These are phyloP conservation scores for Chionodraco myersi DNA, from an alignment of 2,113 vertebrate genomes.

Conservation along the genomic window DNA sequence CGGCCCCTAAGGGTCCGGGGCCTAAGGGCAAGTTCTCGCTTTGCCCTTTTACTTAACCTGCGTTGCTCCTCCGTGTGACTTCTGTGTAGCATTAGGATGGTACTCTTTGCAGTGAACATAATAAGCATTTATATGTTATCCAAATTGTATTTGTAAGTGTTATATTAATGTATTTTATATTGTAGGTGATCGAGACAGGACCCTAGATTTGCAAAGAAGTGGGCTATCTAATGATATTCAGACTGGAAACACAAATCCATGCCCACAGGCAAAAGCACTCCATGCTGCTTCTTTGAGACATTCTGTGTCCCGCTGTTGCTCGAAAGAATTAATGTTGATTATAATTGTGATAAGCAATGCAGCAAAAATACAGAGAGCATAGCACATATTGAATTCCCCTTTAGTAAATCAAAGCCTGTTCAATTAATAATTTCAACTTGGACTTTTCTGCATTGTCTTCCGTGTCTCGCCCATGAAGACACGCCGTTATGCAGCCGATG, in stretches of 20 bases:
- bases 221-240: slow-evolving; percentile 54
- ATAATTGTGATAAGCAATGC: slow-evolving; percentile 51
- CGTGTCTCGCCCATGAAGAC: slow-evolving; percentile 13
- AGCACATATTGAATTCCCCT: slow-evolving; percentile 44
- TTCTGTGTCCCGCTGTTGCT: slow-evolving; percentile 24
- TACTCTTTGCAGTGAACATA: neutral
- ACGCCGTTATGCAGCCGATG: slow-evolving; percentile 13
- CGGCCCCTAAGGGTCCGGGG: neutral
- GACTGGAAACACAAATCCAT: slow-evolving; percentile 53
- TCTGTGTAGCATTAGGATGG: neutral
- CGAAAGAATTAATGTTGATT: slow-evolving; percentile 51
- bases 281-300: slow-evolving; percentile 62
- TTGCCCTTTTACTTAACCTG: slow-evolving; percentile 4
- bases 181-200: slow-evolving; percentile 30
- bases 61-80: neutral
- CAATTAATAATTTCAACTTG: slow-evolving; percentile 41
- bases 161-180: slow-evolving; percentile 8
- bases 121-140: neutral
- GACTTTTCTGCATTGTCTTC: slow-evolving; percentile 20
- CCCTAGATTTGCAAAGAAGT: slow-evolving; percentile 37
- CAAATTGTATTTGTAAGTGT: slow-evolving; percentile 25
- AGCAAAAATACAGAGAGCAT: slow-evolving; percentile 40
- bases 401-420: slow-evolving; percentile 47
- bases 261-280: slow-evolving; percentile 56
- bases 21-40: slow-evolving; percentile 6